Conservation (phyloP, 2,113 vertebrate genomes). For the Felis chaus region DNA sequence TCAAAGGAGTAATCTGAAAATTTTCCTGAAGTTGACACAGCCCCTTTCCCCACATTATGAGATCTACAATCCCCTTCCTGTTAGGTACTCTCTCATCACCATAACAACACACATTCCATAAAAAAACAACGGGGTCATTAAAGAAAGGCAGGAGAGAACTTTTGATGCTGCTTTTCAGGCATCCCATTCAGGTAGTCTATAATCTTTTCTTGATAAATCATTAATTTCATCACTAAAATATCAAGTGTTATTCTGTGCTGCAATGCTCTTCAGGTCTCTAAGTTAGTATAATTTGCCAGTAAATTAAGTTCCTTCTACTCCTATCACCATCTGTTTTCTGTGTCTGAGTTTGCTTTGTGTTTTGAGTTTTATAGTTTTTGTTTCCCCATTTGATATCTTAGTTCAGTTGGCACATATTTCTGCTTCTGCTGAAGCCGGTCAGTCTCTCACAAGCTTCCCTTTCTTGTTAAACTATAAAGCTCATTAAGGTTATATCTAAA, state of each 20-base stretch:
- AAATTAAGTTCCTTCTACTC: conserved; percentile 24
- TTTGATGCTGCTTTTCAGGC: conserved; percentile 14
- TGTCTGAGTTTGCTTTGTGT: not conserved
- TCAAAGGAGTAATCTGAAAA: conserved; percentile 51
- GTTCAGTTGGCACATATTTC: not conserved
- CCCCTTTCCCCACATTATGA: not conserved
- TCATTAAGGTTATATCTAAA: not conserved
- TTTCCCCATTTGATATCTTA: not conserved
- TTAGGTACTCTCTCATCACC: conserved; percentile 17
- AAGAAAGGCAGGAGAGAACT: conserved; percentile 19
- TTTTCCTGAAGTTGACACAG: not conserved
- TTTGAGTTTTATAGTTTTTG: not conserved
- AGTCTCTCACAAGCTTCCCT: not conserved
- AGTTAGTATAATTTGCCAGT: not conserved
- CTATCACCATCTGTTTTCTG: not conserved
- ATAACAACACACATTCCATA: conserved; percentile 37
- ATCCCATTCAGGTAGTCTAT: not conserved
- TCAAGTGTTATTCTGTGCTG: conserved; percentile 1
- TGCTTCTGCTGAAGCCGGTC: not conserved
- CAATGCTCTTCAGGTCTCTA: not conserved
- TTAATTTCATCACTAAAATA: conserved; percentile 47
- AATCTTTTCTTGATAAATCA: conserved; percentile 12
- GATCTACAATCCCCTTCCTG: conserved; percentile 25
- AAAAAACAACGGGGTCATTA: conserved; percentile 6
- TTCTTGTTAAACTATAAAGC: conserved; percentile 14